Evolutionary conservation across 2,113 vertebrate genomes (phyloP), one percentile per base, ranked within the genome.

Genomic region (Seriola dumerili): DNA sequence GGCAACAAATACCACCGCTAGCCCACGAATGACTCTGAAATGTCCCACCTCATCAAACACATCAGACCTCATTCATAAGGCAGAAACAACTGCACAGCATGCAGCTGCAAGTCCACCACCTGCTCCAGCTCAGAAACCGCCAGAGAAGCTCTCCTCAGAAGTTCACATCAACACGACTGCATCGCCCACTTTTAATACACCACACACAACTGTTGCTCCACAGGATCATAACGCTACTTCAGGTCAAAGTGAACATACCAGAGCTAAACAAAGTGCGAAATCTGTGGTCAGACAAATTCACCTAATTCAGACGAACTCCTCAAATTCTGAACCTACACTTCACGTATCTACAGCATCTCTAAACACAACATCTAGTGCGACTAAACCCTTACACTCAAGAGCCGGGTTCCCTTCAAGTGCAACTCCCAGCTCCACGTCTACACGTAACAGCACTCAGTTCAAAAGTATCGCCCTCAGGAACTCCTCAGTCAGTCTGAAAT

Each of bases 401-500:
- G 14, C 46, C 10, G 25, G 23, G 10, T 57, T 75, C 19, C 59
- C 64, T 57, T 61, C 29, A 23, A 80, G 55, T 32, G 5, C 66
- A 71, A 29, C 73, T 73, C 38, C 75, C 70, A 54, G 38, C 68
- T 83, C 72, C 1, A 66, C 25, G 19, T 34, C 59, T 63, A 16
- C 21, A 72, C 21, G 6, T 69, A 63, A 25, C 21, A 70, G 69
- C n/a, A 23, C 40, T 46, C 44, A 57, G 10, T 36, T 16, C 42
- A 81, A 76, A 83, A 84, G 71, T 34, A 36, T 16, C 58, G 40
- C 82, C 62, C 74, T 79, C 65, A 84, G 81, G 80, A 77, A 74
- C 44, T 85, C 65, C 34, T 75, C 86, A 38, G 59, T 69, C 61
- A 69, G 29, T 82, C 38, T 57, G 46, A 87, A 71, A 70, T 68